Base-by-base conservation (phyloP, 2,888 invertebrate species). In the Cheilosia urbana region DNA sequence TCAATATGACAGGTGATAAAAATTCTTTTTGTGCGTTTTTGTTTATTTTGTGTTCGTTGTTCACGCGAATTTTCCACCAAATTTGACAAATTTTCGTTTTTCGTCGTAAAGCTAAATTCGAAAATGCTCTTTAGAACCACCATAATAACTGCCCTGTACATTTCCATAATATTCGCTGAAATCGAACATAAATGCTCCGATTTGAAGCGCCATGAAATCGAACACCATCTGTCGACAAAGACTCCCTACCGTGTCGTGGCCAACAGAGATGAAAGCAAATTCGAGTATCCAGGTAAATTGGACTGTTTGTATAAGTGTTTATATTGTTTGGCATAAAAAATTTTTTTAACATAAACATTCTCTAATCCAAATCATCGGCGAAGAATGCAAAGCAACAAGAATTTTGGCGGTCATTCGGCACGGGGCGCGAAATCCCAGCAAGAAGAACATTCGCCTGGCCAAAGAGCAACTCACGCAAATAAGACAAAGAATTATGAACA, bases 391-490 rank as follows among this genome's bases (percentile, higher is more conserved):
- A 87, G 93, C 94, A 57, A 91, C 92, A 49, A 95, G 96, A 91
- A 94, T 96, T 81, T 97, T 97, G 97, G 94, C 96, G 92, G 89
- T 96, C 21, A 91, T 95, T 47, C 94, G 97, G 5, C 97, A 97
- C 92, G 97, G 97, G 4, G 95, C 96, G n/a, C 93, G 97, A 87
- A 93, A 95, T 90, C 96, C 96, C 0, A 94, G 94, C 88, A 90
- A 91, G 66, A 93, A 94, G 81, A 93, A 94, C 51, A 94, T 96
- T 72, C 84, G 90, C 9, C 90, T 90, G 34, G 94, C 95, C 91
- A 93, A 93, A 49, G 91, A 92, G 1, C 91, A 93, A 62, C 91
- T 96, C 11, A 93, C 93, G 37, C 89, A 92, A 51, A 73, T 91
- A 11, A 89, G 89, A 71, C 34, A 88, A 4, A 78, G 78, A 4